A percentile compares a stretch with the other conserved stretches of the same genome.
These are phyloP conservation scores for Macropus fuliginosus DNA, from an alignment of 2,797 vertebrate genomes.

Conservation along the genomic window DNA sequence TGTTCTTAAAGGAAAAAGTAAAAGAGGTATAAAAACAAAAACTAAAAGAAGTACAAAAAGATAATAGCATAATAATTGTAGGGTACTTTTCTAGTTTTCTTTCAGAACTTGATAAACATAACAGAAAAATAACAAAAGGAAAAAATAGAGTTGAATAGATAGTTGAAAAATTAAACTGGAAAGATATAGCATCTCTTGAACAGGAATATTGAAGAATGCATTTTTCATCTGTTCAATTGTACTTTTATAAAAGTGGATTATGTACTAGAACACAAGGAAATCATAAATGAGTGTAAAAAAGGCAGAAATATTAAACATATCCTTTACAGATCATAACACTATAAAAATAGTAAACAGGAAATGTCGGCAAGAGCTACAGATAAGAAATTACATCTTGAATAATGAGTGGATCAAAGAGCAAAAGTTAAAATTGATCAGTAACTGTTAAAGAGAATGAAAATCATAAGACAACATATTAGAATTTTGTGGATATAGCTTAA, in stretches of 20 bases:
- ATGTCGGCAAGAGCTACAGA: neutral
- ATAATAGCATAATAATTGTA: neutral
- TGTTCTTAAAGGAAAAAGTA: neutral
- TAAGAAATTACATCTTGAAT: neutral
- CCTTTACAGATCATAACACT: neutral
- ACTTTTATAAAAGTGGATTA: neutral
- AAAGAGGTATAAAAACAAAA: neutral
- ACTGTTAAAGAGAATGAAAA: neutral
- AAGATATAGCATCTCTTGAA: neutral
- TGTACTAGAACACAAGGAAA: neutral
- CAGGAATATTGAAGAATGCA: neutral
- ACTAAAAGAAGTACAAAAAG: neutral
- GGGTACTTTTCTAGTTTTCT: neutral
- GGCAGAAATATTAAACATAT: neutral
- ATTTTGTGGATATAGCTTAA: neutral
- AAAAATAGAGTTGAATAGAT: neutral
- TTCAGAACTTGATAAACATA: neutral
- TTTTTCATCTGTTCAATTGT: neutral
- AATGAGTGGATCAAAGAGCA: neutral
- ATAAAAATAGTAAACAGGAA: neutral
- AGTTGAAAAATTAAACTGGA: neutral
- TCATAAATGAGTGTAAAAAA: neutral
- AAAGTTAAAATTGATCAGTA: neutral
- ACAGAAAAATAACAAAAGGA: neutral
- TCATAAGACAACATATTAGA: neutral